phyloP scores from a whole-genome alignment of 2,888 invertebrate genomes.

The Thelaira solivaga region DNA sequence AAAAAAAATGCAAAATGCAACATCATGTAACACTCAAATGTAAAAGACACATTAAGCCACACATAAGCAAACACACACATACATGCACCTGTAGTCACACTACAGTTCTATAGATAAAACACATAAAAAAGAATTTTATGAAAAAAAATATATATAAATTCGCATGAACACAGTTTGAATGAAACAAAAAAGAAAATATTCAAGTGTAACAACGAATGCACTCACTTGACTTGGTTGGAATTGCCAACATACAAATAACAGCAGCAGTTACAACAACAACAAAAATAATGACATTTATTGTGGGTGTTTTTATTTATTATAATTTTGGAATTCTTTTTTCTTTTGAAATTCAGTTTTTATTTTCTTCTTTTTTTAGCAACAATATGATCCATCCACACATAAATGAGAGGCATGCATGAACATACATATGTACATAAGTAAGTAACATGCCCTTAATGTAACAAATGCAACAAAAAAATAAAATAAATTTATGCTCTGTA shows the following conservation, averaged over 20 bases:
- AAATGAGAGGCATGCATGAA: conserved; percentile 10
- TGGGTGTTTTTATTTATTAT: conserved; percentile 48
- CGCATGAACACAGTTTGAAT: too few species aligned
- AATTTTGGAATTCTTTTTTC: neutral
- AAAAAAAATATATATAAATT: neutral
- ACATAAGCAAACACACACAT: neutral
- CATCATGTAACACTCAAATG: conserved; percentile 22
- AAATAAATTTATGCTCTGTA: too few species aligned
- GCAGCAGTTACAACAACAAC: conserved; percentile 1
- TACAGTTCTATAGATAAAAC: conserved; percentile 2
- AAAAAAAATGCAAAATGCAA: conserved; percentile 35
- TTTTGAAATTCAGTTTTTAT: too few species aligned
- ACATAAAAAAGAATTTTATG: conserved; percentile 3
- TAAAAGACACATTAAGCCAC: neutral
- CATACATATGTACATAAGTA: too few species aligned
- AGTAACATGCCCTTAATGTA: neutral
- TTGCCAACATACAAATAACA: conserved; percentile 51
- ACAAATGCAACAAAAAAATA: neutral
- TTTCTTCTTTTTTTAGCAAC: neutral
- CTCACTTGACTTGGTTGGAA: conserved; percentile 59
- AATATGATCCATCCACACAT: neutral
- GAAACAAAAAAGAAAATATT: conserved; percentile 57
- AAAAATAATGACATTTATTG: conserved; percentile 55
- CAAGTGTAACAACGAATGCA: conserved; percentile 61
- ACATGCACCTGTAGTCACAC: neutral